phyloP scores from a whole-genome alignment of 2,888 invertebrate genomes.

The Rugalucina vietnamica region DNA sequence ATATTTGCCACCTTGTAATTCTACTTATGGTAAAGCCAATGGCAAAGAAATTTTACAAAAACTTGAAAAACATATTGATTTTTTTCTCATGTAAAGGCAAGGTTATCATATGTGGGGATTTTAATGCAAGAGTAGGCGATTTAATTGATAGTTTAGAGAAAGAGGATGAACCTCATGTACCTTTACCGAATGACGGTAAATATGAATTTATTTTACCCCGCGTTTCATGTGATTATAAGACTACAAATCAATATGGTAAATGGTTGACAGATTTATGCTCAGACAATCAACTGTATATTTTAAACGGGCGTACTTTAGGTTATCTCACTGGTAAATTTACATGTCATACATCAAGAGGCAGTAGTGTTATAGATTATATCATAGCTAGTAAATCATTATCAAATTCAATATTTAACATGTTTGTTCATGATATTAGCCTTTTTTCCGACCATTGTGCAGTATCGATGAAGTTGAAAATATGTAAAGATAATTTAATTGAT shows the following conservation, averaged over 20 bases:
- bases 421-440: neutral
- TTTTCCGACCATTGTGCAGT: neutral
- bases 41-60: too few relatives aligned
- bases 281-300: neutral
- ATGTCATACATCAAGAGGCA: neutral
- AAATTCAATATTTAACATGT: neutral
- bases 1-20: too few relatives aligned
- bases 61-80: too few relatives aligned
- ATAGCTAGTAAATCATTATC: neutral
- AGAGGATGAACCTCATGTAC: neutral
- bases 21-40: too few relatives aligned
- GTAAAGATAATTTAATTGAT: neutral
- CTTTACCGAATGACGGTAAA: neutral
- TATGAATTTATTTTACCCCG: neutral
- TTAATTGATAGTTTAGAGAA: too few relatives aligned
- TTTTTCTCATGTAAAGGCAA: too few relatives aligned
- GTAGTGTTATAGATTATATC: neutral
- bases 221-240: neutral
- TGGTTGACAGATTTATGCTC: neutral
- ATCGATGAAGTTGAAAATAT: neutral
- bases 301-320: neutral
- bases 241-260: neutral
- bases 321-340: neutral
- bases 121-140: too few relatives aligned
- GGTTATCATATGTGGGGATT: too few relatives aligned